These are phyloP conservation scores for Peromyscus attwateri DNA, from an alignment of 2,797 vertebrate genomes.

Conservation along the genomic window DNA sequence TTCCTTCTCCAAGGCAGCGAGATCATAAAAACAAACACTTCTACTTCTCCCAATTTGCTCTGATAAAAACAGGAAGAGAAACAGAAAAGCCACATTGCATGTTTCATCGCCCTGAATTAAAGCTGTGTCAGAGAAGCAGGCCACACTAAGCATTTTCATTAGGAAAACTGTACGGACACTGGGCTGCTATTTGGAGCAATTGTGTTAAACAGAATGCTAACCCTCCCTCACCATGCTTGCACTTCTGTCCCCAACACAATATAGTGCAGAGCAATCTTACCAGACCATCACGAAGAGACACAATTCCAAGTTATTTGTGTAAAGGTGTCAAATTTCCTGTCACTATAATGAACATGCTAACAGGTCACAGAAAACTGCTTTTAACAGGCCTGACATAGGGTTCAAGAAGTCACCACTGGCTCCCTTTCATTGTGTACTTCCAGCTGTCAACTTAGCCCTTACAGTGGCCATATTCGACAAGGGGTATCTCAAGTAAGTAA, in stretches of 20 bases:
- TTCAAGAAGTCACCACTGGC: neutral
- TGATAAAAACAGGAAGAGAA: constrained; percentile 64
- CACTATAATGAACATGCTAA: neutral
- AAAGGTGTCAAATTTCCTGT: neutral
- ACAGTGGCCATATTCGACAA: neutral
- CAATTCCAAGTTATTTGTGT: neutral
- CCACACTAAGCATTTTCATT: neutral
- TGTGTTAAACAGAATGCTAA: neutral
- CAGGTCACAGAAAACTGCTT: neutral
- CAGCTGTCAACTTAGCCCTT: neutral
- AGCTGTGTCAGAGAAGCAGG: neutral
- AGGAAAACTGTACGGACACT: neutral
- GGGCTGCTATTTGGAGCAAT: neutral
- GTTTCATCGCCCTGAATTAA: constrained; percentile 56
- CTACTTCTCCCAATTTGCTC: constrained; percentile 26
- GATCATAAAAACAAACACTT: constrained; percentile 45
- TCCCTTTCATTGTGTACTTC: neutral
- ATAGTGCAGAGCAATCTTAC: neutral
- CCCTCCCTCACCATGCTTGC: neutral
- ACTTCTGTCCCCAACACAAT: neutral
- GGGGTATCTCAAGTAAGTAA: neutral
- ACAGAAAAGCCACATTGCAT: constrained; percentile 40
- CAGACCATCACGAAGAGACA: neutral
- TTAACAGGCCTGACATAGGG: neutral
- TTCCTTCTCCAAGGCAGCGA: neutral